These are phyloP conservation scores for Luffia ferchaultella DNA, from an alignment of 2,888 invertebrate species.

Conservation along the genomic window DNA sequence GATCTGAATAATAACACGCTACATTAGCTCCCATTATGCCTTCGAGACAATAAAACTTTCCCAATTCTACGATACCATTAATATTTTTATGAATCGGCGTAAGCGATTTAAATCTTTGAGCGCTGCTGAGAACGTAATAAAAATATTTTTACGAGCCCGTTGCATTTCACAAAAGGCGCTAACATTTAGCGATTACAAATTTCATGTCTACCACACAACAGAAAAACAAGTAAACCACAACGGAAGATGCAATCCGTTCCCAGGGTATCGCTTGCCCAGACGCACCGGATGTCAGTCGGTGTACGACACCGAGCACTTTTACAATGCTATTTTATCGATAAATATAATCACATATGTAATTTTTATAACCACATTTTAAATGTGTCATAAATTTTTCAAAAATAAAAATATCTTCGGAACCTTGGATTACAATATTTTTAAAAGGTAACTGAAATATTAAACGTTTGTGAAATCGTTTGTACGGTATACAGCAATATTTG, in stretches of 20 bases:
- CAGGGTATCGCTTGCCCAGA: slow-evolving; percentile 57
- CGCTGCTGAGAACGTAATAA: too few relatives aligned
- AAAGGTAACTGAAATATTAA: too few relatives aligned
- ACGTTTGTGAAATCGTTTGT: too few relatives aligned
- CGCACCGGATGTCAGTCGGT: slow-evolving; percentile 16
- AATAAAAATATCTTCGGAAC: too few relatives aligned
- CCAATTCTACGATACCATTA: slow-evolving; percentile 66
- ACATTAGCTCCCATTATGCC: slow-evolving; percentile 67
- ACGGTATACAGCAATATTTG: too few relatives aligned
- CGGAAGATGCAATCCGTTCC: slow-evolving; percentile 51
- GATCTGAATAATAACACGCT: slow-evolving; percentile 66
- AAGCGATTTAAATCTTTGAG: slow-evolving; percentile 54
- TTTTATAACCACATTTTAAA: too few relatives aligned
- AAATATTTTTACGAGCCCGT: not conserved
- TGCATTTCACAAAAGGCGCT: not conserved
- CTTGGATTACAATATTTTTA: too few relatives aligned
- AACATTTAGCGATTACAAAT: not conserved
- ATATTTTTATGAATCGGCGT: slow-evolving; percentile 64
- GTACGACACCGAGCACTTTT: too few relatives aligned
- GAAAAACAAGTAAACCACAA: slow-evolving; percentile 23
- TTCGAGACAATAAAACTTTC: slow-evolving; percentile 66
- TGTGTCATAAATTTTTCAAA: too few relatives aligned
- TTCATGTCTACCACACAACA: not conserved
- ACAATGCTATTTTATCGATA: too few relatives aligned
- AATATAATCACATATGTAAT: too few relatives aligned